These are phyloP conservation scores for Silurus aristotelis DNA, from an alignment of 2,797 vertebrate species.

Conservation along the genomic window DNA sequence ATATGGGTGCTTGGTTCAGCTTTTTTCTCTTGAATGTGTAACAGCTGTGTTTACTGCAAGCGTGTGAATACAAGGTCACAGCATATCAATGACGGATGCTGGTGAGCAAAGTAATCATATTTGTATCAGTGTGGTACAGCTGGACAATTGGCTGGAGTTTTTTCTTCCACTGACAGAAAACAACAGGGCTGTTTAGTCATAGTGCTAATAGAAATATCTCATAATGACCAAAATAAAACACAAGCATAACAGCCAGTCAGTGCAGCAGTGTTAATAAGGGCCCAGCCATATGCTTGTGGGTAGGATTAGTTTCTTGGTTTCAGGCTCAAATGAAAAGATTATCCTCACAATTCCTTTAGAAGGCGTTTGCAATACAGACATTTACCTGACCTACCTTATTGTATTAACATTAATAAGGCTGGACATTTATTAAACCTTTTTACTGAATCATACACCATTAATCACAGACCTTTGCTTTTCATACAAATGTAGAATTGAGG, in stretches of 20 bases:
- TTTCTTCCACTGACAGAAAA: slow-evolving; percentile 14
- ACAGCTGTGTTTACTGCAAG: slow-evolving; percentile 22
- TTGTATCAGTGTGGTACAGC: slow-evolving; percentile 9
- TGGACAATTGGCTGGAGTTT: background rate
- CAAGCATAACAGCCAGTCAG: background rate
- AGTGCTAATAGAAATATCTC: slow-evolving; percentile 13
- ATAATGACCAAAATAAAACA: slow-evolving; percentile 14
- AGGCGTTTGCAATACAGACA: too few species aligned
- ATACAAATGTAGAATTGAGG: background rate
- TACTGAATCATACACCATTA: background rate
- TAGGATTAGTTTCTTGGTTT: background rate
- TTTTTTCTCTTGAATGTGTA: background rate
- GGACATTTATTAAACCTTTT: background rate
- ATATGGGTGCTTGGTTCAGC: background rate
- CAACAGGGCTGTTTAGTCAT: slow-evolving; percentile 6
- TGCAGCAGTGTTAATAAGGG: background rate
- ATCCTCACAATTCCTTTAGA: background rate
- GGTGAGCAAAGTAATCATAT: slow-evolving; percentile 3
- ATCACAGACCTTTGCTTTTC: background rate
- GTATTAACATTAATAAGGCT: background rate
- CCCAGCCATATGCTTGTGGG: background rate
- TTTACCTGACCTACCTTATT: background rate
- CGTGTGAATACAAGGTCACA: slow-evolving; percentile 13
- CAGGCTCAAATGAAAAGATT: background rate
- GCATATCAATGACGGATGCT: background rate